phyloP scores from a whole-genome alignment of 37 sponge, comb jelly and placozoan genomes.

The Theonella swinhoei region DNA sequence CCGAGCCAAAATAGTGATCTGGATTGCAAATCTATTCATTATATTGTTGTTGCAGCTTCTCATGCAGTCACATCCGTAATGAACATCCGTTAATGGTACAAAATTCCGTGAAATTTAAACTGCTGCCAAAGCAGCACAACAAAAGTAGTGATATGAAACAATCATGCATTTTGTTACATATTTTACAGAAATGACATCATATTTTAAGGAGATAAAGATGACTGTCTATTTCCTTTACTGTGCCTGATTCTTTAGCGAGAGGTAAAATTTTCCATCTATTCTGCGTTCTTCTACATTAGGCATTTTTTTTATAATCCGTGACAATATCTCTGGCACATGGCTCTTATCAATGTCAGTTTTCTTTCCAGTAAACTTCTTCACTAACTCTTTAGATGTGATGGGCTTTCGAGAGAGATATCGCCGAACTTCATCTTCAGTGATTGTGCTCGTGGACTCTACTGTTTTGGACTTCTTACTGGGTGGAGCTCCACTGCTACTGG shows the following conservation, averaged over 20 bases:
- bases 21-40: too few relatives aligned
- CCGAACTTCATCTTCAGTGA: conserved; percentile 83
- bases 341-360: conserved; percentile 82
- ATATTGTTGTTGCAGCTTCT: too few relatives aligned
- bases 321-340: conserved; percentile 50
- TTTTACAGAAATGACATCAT: too few relatives aligned
- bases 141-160: too few relatives aligned
- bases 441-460: conserved; percentile 30
- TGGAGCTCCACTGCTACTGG: conserved; percentile 7
- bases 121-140: too few relatives aligned
- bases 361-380: conserved; percentile 78
- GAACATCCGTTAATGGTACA: too few relatives aligned
- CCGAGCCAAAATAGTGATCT: too few relatives aligned
- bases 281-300: conserved; percentile 61
- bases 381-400: conserved; percentile 83
- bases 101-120: too few relatives aligned
- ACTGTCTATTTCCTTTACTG: too few relatives aligned
- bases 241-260: conserved; percentile 48
- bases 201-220: too few relatives aligned
- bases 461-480: conserved; percentile 50
- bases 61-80: too few relatives aligned
- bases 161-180: too few relatives aligned
- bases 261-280: conserved; percentile 68
- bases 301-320: conserved; percentile 52
- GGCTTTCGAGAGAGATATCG: conserved; percentile 81